Evolutionary conservation across 2,797 vertebrate species (phyloP), one percentile per base, ranked within the genome.

Genomic region (Propithecus deckenii): DNA sequence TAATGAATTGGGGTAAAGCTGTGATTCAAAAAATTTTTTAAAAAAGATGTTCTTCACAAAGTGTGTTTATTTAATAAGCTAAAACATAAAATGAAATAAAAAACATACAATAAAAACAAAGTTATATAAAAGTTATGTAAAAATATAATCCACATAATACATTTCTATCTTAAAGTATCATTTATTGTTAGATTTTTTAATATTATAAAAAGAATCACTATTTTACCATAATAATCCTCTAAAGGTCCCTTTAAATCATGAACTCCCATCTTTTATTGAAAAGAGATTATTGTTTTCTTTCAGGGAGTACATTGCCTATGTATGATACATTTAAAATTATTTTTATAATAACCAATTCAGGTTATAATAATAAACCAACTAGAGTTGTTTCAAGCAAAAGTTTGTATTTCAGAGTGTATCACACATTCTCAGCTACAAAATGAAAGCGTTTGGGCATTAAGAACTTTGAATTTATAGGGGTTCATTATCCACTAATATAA

Each of bases 341-440:
- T 95, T 97, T 83, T 17, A 65, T 55, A 96, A 89, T 57, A n/a
- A 5, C 23, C 23, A 90, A 30, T 75, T 87, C 52, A 69, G 25
- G 52, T 61, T 95, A 89, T 2, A 78, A 30, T 88, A 83, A 63
- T 81, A 79, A 94, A 71, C 43, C 81, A 57, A 91, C 5, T 23
- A 57, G 25, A 83, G 7, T 59, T 69, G n/a, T 88, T 76, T 89
- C 35, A 81, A 57, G 23, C 17, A 79, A 74, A 41, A 52, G 2
- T 80, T 86, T 84, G 6, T 91, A 78, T 25, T 65, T 74, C 8
- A 55, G 14, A 78, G 22, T 28, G 1, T 41, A 13, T 50, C 52
- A 65, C 20, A 95, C 4, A 88, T 18, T 61, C 17, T 67, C 52
- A 87, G 18, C n/a, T 61, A 28, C 5, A 55, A 74, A n/a, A 87